Evolutionary conservation across 2,797 vertebrate genomes (phyloP).

Genomic region (Nothura maculosa): DNA sequence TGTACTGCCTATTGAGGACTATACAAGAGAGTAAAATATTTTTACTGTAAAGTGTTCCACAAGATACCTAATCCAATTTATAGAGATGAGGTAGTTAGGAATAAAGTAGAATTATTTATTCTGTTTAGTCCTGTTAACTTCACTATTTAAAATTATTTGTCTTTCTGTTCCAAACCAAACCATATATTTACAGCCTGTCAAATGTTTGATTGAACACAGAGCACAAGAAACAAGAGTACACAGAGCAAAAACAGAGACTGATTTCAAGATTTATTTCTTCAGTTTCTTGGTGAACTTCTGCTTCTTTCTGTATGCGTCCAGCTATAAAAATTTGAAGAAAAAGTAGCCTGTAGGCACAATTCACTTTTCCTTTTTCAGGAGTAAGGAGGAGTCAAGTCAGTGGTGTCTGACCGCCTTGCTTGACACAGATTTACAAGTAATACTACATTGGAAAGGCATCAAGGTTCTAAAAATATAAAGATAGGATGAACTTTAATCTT

Average conservation of each 20-base stretch:
- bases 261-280: neutral
- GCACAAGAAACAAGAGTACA: too few species aligned
- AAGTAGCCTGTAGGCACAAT: neutral
- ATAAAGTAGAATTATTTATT: neutral
- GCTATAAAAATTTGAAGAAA: neutral
- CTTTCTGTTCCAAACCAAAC: neutral
- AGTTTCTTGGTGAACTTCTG: neutral
- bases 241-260: neutral
- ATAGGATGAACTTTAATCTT: neutral
- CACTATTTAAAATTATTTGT: neutral
- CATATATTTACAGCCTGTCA: neutral
- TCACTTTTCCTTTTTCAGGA: neutral
- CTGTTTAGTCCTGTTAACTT: neutral
- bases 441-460: neutral
- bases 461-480: neutral
- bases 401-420: neutral
- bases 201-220: neutral
- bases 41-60: neutral
- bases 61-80: fast-evolving
- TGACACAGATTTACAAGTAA: neutral
- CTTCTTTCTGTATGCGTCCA: neutral
- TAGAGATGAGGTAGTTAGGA: neutral
- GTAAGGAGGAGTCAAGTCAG: neutral
- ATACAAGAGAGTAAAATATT: fast-evolving
- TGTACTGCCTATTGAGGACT: neutral